Base-by-base conservation (phyloP, 1,140 invertebrate genomes). In the Oscheius sp. region DNA sequence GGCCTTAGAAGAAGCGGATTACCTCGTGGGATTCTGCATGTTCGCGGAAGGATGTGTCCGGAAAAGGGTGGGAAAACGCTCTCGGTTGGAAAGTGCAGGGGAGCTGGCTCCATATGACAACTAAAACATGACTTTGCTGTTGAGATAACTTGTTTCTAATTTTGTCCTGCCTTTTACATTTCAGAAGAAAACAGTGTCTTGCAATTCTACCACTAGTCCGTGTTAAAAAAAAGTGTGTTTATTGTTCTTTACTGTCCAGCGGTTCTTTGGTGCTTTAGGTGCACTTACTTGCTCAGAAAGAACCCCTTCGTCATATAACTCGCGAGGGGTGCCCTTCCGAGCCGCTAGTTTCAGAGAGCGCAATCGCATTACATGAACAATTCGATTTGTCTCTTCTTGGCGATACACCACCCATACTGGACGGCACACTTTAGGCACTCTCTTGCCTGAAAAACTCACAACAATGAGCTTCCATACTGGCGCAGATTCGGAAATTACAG, bases 391-490 rank as follows among this genome's bases (percentile, higher is more conserved):
- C 13, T 23, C 59, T 10, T 23, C 59, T 63, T 36, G 29, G 29
- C 34, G 23, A 36, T 63, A 31, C 34, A 34, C 23, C 42, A 45
- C 42, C 13, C 20, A 31, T 63, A 34, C 23, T 13, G 59, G n/a
- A n/a, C 59, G 7, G 7, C 52, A 13, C 28, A 7, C 23, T 28
- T 23, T 23, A 10, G 7, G 1, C 23, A 59, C 7, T 34, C 26
- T 35, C 49, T 49, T 71, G 20, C 26, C 23, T 23, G 46, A 49
- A 46, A 29, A 67, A 67, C 62, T 90, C 88, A 98, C 95, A 87
- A 99, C 96, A 82, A 99, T 91, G 45, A 99, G 88, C 87, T 99
- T 99, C 95, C 96, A 99, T 92, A 98, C 97, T 87, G 96, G 97
- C 31, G 96, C 95, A 34, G 95, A 94, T 87, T 99, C 95, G 0